Conservation (phyloP, 2,113 vertebrate genomes). For the Chloropsis hardwickii region DNA sequence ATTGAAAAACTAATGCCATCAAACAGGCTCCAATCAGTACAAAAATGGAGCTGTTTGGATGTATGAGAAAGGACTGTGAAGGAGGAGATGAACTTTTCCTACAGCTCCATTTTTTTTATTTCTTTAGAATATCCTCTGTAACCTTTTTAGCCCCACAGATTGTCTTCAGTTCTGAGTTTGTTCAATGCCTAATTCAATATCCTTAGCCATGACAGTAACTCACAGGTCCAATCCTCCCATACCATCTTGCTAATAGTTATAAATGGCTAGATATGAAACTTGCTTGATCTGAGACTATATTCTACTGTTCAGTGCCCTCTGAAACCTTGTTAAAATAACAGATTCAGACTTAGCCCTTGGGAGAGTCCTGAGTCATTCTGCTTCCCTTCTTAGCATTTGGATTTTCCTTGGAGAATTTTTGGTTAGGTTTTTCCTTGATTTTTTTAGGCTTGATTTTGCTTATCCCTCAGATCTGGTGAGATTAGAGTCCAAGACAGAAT, state of each 20-base stretch:
- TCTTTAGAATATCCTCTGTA: background rate
- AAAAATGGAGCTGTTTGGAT: background rate
- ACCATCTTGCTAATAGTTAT: slow-evolving; percentile 4
- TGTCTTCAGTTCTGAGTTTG: background rate
- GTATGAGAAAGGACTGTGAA: background rate
- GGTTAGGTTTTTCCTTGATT: background rate
- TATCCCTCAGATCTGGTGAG: slow-evolving; percentile 21
- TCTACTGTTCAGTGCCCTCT: background rate
- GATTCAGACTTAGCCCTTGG: background rate
- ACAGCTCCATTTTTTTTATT: background rate
- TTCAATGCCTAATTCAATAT: slow-evolving; percentile 14
- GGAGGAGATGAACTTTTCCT: background rate
- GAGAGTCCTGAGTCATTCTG: slow-evolving; percentile 5
- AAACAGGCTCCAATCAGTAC: background rate
- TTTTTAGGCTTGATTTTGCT: background rate
- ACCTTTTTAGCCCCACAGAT: background rate
- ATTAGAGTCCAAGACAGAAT: slow-evolving; percentile 12
- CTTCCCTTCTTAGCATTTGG: background rate
- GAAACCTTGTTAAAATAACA: background rate
- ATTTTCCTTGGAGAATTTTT: background rate
- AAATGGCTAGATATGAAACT: slow-evolving; percentile 18
- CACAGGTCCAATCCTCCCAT: background rate
- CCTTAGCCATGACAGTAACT: slow-evolving; percentile 4
- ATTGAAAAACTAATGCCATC: background rate
- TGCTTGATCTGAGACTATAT: background rate